Conservation (phyloP, 2,113 vertebrate genomes). For the Nematolebias whitei region DNA sequence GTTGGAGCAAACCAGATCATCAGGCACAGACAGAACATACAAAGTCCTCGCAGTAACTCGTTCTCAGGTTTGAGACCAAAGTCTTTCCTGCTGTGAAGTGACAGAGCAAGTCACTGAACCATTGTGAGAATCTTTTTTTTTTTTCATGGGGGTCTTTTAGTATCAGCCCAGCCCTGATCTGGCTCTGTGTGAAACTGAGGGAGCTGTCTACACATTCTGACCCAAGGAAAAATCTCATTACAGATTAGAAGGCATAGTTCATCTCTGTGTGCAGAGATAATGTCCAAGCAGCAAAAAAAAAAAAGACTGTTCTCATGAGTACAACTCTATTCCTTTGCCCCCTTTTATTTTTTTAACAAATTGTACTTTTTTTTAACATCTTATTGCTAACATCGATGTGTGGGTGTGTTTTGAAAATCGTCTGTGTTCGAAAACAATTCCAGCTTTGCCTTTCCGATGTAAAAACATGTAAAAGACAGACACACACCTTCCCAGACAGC, state of each 20-base stretch:
- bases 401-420: not conserved
- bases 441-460: not conserved
- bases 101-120: not conserved
- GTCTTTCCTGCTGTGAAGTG: not conserved
- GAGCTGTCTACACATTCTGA: conserved; percentile 51
- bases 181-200: conserved; percentile 31
- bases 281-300: conserved; percentile 28
- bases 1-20: not conserved
- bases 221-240: conserved; percentile 62
- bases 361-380: no score
- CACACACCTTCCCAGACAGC: not conserved
- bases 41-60: no score
- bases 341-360: no score
- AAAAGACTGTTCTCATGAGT: conserved; percentile 35
- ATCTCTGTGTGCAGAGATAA: conserved; percentile 26
- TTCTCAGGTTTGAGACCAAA: not conserved
- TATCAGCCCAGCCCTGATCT: conserved; percentile 23
- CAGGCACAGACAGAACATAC: not conserved
- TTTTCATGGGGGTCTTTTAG: conserved; percentile 7
- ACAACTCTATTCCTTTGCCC: not conserved
- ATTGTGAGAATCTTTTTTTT: not conserved
- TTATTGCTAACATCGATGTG: no score
- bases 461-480: not conserved
- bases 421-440: not conserved
- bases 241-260: conserved; percentile 49